These are phyloP conservation scores for Strix aluco DNA, from an alignment of 2,113 vertebrate genomes.

Conservation along the genomic window DNA sequence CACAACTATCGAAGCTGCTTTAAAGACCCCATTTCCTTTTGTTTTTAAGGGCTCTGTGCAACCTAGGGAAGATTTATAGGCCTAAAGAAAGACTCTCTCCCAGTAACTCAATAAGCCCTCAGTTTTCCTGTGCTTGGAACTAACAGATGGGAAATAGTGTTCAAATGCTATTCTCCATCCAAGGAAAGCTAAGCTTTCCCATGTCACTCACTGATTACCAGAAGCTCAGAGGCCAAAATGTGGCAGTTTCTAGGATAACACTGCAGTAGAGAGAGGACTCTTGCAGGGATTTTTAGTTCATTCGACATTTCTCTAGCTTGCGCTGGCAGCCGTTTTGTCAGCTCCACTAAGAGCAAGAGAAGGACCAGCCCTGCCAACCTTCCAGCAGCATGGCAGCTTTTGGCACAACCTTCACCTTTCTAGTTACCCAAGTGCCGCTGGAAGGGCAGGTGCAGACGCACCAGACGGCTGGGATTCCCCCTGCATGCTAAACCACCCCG, in stretches of 20 bases:
- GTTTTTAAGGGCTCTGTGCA: background rate
- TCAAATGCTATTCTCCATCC: background rate
- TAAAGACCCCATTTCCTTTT: background rate
- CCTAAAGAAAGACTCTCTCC: background rate
- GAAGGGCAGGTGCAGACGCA: background rate
- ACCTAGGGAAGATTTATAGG: background rate
- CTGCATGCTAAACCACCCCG: background rate
- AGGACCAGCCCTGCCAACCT: background rate
- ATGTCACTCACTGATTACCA: background rate
- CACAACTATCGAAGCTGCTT: background rate
- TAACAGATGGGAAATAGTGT: background rate
- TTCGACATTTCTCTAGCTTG: background rate
- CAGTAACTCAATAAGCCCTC: background rate
- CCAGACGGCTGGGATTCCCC: background rate
- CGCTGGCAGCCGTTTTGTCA: background rate
- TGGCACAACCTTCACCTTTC: background rate
- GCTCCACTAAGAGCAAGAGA: background rate
- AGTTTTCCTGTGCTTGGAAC: background rate
- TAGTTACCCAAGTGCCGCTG: background rate
- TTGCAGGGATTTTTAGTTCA: background rate
- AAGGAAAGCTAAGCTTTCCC: background rate
- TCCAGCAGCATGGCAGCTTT: background rate
- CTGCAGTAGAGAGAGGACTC: background rate
- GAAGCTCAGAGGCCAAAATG: background rate
- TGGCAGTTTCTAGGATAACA: background rate